Conservation (phyloP, 1,140 invertebrate genomes). For the Agraylea sexmaculata region DNA sequence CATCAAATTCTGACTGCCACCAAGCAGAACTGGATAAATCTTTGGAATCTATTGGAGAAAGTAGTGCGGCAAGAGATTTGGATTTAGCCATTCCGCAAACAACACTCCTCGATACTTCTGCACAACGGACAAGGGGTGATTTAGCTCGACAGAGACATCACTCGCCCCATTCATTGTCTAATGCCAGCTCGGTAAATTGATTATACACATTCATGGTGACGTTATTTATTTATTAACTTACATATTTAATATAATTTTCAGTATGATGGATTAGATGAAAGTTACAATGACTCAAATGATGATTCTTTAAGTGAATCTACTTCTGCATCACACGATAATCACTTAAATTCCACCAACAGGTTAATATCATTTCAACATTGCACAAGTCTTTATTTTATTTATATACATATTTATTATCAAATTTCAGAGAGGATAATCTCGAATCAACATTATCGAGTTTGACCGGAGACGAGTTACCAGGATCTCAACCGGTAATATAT, state of each 20-base stretch:
- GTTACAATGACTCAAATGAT: slow-evolving; percentile 55
- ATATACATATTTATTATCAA: background rate
- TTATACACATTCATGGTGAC: slow-evolving; percentile 1
- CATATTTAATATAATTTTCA: slow-evolving; percentile 23
- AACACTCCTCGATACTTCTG: slow-evolving; percentile 75
- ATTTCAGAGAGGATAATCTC: slow-evolving; percentile 20
- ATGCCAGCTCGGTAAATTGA: slow-evolving; percentile 50
- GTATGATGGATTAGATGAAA: slow-evolving; percentile 60
- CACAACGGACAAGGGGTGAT: slow-evolving; percentile 79
- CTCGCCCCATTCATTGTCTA: slow-evolving; percentile 43
- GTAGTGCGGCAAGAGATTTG: slow-evolving; percentile 46
- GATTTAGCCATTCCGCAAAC: slow-evolving; percentile 72
- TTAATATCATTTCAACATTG: slow-evolving; percentile 20
- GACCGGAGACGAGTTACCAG: slow-evolving; percentile 18
- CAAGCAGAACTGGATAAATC: slow-evolving; percentile 6
- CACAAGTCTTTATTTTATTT: slow-evolving; percentile 12
- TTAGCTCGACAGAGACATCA: slow-evolving; percentile 49
- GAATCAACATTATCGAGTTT: slow-evolving; percentile 21
- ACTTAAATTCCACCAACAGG: slow-evolving; percentile 22
- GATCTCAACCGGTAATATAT: slow-evolving; percentile 13
- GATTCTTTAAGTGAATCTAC: slow-evolving; percentile 47
- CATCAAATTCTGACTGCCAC: background rate
- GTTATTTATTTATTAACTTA: background rate
- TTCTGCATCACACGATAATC: slow-evolving; percentile 32
- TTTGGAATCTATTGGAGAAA: slow-evolving; percentile 5